Evolutionary conservation across 2,797 vertebrate genomes (phyloP).

Genomic region (Smutsia gigantea): DNA sequence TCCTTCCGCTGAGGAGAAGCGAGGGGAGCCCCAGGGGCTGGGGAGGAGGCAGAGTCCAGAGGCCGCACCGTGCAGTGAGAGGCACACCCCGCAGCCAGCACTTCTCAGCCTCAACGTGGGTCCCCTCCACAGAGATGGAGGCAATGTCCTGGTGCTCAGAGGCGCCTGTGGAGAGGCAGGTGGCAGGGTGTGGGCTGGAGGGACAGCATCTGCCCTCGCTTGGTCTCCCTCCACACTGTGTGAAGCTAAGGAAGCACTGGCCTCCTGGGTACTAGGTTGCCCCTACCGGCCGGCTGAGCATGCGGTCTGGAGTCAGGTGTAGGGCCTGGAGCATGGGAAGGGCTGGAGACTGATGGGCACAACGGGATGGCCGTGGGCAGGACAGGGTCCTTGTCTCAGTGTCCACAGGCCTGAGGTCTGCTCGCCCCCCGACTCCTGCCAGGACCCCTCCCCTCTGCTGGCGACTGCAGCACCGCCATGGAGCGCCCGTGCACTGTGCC

Average conservation of each 20-base stretch:
- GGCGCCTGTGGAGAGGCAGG: neutral
- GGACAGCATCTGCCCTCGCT: neutral
- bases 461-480: neutral
- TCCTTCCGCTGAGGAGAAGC: neutral
- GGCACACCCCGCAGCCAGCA: neutral
- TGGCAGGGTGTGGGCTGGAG: neutral
- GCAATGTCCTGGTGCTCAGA: neutral
- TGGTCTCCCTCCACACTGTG: neutral
- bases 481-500: rapidly evolving
- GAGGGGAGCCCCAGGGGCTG: neutral
- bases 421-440: neutral
- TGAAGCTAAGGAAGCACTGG: neutral
- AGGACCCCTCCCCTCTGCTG: rapidly evolving
- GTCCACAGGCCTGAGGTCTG: neutral
- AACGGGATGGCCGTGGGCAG: rapidly evolving
- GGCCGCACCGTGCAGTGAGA: rapidly evolving
- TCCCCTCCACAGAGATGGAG: neutral
- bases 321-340: neutral
- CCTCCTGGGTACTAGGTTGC: neutral
- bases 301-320: neutral
- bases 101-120: neutral
- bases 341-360: neutral
- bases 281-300: neutral
- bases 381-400: rapidly evolving
- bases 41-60: neutral